Base-by-base conservation (phyloP, 2,113 vertebrate genomes). In the Sinocyclocheilus anophthalmus region DNA sequence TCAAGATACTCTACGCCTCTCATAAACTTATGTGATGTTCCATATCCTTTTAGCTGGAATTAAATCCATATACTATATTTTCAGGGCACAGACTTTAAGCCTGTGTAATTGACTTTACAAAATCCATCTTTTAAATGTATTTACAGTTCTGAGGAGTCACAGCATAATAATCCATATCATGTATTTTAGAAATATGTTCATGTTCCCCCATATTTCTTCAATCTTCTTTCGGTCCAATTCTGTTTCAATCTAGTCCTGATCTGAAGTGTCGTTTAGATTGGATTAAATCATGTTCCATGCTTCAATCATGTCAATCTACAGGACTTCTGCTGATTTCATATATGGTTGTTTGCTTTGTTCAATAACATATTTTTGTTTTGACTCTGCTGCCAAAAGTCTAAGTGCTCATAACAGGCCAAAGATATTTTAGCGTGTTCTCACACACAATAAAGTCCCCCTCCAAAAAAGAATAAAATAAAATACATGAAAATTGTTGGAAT, bases 211-310 rank as follows among this genome's bases (percentile, higher is more conserved):
- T 94, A 93, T 93, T 94, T 94, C 92, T 93, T 95, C 93, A 94
- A 92, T 86, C 92, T 92, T 91, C n/a, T 81, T 87, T 85, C 76
- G 81, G 94, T 92, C 93, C 91, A 94, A 94, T 94, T 95, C 93
- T 92, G 93, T 94, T 95, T 94, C 88, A 93, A 93, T 92, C 91
- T 96, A 96, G 96, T 96, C 94, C 91, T 91, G 92, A 90, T 93
- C 93, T 94, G 91, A 95, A 96, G 95, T 95, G 94, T 90, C 94
- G 92, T 93, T 93, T 91, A 92, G 94, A 94, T 94, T 93, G 93
- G 94, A 95, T 96, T 95, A 95, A 93, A 91, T 89, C 26, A 55
- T 76, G 53, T 50, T 82, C 45, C 55, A 45, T 86, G 81, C 67
- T 86, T 79, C 85, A 87, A 77, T 86, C 84, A 81, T 55, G 69